These are phyloP conservation scores for Tipula lateralis DNA, from an alignment of 2,888 invertebrate genomes.

Conservation along the genomic window DNA sequence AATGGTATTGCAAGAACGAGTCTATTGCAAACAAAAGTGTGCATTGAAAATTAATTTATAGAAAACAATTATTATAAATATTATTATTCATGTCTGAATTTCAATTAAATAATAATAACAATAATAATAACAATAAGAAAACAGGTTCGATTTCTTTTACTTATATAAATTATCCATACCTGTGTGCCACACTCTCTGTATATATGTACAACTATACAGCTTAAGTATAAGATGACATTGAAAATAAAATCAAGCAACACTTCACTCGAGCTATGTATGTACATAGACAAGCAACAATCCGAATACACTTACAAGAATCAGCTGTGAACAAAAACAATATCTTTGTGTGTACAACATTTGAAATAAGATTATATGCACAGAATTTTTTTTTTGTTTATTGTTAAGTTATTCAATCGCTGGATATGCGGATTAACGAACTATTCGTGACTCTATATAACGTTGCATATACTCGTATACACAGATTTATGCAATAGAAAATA, in stretches of 20 bases:
- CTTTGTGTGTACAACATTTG: not conserved
- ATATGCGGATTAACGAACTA: not conserved
- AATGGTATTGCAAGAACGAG: constrained; percentile 1
- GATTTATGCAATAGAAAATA: not conserved
- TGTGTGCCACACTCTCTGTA: not conserved
- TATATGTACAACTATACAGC: not conserved
- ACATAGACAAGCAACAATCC: not conserved
- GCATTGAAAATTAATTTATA: not conserved
- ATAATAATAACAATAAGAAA: not conserved
- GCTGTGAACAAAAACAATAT: not conserved
- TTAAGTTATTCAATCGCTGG: not conserved
- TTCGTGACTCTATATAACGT: not conserved
- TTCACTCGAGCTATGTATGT: not conserved
- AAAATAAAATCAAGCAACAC: not conserved
- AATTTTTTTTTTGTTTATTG: not conserved
- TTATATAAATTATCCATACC: not conserved
- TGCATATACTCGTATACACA: not conserved
- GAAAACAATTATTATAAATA: not conserved
- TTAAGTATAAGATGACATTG: not conserved
- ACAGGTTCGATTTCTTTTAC: not conserved
- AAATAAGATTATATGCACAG: not conserved
- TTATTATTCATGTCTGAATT: not conserved
- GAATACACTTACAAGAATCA: not conserved
- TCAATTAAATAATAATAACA: not conserved
- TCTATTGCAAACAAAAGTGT: not conserved